Conservation (phyloP, 2,797 vertebrate genomes). For the Xenops minutus region DNA sequence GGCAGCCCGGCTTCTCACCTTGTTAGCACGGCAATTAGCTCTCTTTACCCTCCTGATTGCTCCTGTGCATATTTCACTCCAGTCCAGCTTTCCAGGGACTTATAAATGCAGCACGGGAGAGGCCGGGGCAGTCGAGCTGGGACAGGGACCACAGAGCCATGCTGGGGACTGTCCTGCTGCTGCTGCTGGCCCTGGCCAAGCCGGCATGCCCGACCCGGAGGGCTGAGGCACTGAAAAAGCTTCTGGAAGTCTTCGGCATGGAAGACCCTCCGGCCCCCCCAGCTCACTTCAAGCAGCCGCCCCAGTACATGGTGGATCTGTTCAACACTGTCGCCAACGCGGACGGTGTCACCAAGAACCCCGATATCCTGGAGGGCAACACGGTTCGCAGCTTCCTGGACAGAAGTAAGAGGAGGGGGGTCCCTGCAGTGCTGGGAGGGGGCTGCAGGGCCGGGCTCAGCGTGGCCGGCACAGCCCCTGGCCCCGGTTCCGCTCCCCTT, state of each 20-base stretch:
- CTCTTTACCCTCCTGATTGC: slow-evolving; percentile 85
- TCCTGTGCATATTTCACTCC: slow-evolving; percentile 85
- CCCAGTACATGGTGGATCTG: slow-evolving; percentile 92
- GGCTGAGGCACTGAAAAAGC: slow-evolving; percentile 83
- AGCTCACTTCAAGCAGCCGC: slow-evolving; percentile 79
- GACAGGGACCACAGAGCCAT: slow-evolving; percentile 61
- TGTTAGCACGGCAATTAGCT: slow-evolving; percentile 85
- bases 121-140: not conserved
- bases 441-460: not conserved
- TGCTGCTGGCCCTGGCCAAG: slow-evolving; percentile 48
- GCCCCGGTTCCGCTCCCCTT: not conserved
- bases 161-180: slow-evolving; percentile 52
- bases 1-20: slow-evolving; percentile 81
- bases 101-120: slow-evolving; percentile 4
- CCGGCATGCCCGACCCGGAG: slow-evolving; percentile 57
- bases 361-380: slow-evolving; percentile 85
- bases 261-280: slow-evolving; percentile 81
- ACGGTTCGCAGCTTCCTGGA: slow-evolving; percentile 92
- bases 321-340: slow-evolving; percentile 88
- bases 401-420: slow-evolving; percentile 78
- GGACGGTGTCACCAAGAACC: slow-evolving; percentile 88
- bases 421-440: fast-evolving
- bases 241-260: slow-evolving; percentile 91
- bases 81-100: slow-evolving; percentile 71
- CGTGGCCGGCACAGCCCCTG: fast-evolving